phyloP scores from a whole-genome alignment of 2,113 vertebrate species.

The Crotophaga sulcirostris region DNA sequence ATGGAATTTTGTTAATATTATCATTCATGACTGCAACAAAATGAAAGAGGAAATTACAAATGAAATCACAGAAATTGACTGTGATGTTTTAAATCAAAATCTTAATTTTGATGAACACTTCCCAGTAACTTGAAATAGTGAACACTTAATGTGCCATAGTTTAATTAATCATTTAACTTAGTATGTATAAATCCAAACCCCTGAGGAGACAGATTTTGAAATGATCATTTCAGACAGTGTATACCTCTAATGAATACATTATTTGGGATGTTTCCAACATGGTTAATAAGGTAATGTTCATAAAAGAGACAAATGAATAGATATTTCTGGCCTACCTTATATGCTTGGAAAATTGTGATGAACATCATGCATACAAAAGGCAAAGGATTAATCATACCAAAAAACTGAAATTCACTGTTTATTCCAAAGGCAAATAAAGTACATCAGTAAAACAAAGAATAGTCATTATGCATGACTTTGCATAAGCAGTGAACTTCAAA shows the following conservation, averaged over 20 bases:
- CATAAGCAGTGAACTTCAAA: not conserved
- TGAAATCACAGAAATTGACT: not conserved
- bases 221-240: conserved; percentile 27
- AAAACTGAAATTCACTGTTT: not conserved
- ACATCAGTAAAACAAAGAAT: not conserved
- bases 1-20: conserved; percentile 9
- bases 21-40: not conserved
- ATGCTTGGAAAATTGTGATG: conserved; percentile 18
- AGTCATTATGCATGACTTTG: not conserved
- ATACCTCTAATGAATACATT: conserved; percentile 53
- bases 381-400: not conserved
- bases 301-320: conserved; percentile 46
- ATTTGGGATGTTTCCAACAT: conserved; percentile 60
- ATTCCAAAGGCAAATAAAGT: not conserved
- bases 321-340: conserved; percentile 1
- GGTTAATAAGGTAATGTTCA: conserved; percentile 57
- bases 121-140: not conserved
- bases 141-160: conserved; percentile 2
- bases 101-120: conserved; percentile 33
- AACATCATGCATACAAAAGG: not conserved
- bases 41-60: conserved; percentile 31
- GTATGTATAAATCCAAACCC: conserved; percentile 41
- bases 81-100: not conserved
- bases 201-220: conserved; percentile 43
- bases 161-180: conserved; percentile 54